A percentile compares a stretch with the other conserved stretches of the same genome.
Conservation (phyloP, 1,140 invertebrate genomes). For the Euglossa dilemma region DNA sequence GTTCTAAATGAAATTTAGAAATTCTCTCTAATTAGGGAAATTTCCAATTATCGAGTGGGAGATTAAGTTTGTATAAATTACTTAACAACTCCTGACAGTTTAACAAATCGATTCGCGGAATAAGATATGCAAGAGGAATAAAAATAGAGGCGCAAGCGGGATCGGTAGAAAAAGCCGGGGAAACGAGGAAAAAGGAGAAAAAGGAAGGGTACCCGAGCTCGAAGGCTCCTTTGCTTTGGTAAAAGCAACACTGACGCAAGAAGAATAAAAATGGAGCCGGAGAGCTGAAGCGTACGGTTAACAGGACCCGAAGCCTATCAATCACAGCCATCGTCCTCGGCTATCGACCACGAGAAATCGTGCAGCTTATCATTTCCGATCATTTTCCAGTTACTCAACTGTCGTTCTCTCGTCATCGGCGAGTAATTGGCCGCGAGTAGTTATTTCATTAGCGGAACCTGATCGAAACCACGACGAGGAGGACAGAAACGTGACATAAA, state of each 20-base stretch:
- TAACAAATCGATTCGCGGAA: no score
- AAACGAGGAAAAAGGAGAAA: not conserved
- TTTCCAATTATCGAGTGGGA: no score
- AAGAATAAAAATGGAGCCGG: not conserved
- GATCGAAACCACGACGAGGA: not conserved
- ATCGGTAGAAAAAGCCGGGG: not conserved
- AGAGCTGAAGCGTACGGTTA: not conserved
- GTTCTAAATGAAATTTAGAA: no score
- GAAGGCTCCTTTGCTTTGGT: not conserved
- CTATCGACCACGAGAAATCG: conserved; percentile 1
- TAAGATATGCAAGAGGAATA: no score
- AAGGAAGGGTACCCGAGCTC: not conserved
- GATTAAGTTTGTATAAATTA: no score
- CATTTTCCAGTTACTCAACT: conserved; percentile 3
- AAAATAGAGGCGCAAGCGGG: no score
- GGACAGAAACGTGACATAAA: conserved; percentile 28
- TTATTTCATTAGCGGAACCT: conserved; percentile 34
- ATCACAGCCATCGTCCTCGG: not conserved
- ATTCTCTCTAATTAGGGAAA: no score
- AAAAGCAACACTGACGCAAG: not conserved
- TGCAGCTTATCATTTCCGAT: conserved; percentile 30
- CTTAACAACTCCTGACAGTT: no score
- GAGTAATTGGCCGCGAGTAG: conserved; percentile 36
- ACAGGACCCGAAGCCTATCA: not conserved
- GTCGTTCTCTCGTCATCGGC: conserved; percentile 37